Percentiles rank a stretch among this genome's conserved stretches.
These are phyloP conservation scores for Rhinolophus ferrumequinum DNA, from an alignment of 2,113 vertebrate genomes.

Conservation along the genomic window DNA sequence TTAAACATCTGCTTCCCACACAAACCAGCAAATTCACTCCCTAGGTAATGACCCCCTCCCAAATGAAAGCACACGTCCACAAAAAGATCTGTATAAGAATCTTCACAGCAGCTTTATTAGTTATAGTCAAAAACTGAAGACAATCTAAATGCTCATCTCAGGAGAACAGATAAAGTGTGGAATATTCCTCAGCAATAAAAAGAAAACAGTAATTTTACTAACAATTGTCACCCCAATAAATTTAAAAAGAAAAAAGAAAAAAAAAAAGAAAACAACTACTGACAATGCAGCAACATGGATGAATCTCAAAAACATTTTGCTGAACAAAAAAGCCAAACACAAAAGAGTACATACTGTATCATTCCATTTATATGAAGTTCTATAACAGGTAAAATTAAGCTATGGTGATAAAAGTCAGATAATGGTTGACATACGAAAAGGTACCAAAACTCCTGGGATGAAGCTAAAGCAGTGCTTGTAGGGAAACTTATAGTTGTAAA, in stretches of 20 bases:
- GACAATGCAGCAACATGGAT: background rate
- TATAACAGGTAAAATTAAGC: background rate
- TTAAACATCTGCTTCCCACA: background rate
- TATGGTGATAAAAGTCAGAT: background rate
- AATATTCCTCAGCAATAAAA: background rate
- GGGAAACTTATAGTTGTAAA: background rate
- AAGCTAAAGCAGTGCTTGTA: background rate
- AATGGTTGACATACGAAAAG: background rate
- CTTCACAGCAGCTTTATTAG: background rate
- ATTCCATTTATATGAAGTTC: background rate
- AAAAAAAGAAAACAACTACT: constrained; percentile 37
- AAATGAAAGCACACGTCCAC: background rate
- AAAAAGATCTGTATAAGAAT: background rate
- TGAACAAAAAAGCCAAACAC: constrained; percentile 4
- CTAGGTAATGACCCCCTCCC: background rate
- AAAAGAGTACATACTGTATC: background rate
- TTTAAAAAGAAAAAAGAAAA: too few species aligned
- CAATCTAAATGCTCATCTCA: background rate
- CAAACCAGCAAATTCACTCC: background rate
- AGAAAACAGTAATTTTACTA: too few species aligned
- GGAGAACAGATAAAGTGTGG: background rate
- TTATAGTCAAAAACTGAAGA: background rate
- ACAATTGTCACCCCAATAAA: too few species aligned
- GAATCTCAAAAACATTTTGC: background rate
- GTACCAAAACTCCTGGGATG: background rate